Percentiles rank a stretch among this genome's conserved stretches.
Conservation (phyloP, 2,113 vertebrate genomes). For the Pycnonotus jocosus region DNA sequence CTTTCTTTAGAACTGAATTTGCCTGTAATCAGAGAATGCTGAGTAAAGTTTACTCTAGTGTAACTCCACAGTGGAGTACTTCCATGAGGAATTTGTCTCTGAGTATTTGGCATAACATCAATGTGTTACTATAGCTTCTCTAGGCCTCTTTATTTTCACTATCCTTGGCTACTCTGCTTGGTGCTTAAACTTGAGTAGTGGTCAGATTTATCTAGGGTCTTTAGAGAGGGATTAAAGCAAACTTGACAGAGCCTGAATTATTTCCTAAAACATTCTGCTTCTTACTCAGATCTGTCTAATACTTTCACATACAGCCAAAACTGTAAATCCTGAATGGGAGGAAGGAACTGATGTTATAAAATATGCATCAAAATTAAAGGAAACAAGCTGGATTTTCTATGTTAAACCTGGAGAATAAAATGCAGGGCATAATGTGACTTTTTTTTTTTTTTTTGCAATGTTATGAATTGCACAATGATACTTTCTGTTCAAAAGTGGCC, state of each 20-base stretch:
- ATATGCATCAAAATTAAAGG: neutral
- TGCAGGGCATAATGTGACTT: neutral
- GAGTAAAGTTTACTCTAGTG: neutral
- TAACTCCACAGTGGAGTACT: neutral
- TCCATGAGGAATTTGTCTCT: neutral
- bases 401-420: neutral
- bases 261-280: neutral
- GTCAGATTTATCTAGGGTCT: neutral
- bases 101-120: neutral
- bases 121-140: neutral
- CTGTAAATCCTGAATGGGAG: neutral
- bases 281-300: neutral
- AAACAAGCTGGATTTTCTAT: neutral
- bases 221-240: neutral
- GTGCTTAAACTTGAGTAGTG: neutral
- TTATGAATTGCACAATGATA: neutral
- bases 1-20: slow-evolving; percentile 34
- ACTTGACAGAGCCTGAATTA: neutral
- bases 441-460: rapidly evolving
- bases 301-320: neutral
- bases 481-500: neutral
- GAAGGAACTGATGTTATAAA: neutral
- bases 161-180: neutral
- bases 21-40: neutral
- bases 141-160: neutral